phyloP scores from a whole-genome alignment of 2,888 invertebrate species.

The Lypha dubia region DNA sequence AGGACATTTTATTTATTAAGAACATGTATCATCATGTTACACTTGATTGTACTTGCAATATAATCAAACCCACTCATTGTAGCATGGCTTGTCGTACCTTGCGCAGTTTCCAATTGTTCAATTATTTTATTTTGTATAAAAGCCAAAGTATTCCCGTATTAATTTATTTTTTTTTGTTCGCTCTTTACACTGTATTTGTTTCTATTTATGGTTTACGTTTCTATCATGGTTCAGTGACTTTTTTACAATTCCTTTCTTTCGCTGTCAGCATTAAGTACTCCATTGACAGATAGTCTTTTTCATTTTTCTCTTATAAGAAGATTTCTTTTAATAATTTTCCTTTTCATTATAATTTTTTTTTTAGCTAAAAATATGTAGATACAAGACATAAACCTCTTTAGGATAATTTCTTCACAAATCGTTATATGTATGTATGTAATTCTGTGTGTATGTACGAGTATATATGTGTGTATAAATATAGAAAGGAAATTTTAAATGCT shows the following conservation, averaged over 20 bases:
- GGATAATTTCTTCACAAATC: slow-evolving; percentile 19
- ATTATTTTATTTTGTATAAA: too few species aligned
- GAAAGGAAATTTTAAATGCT: slow-evolving; percentile 7
- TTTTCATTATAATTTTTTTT: background rate
- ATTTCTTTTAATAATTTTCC: slow-evolving; percentile 1
- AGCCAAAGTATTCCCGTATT: too few species aligned
- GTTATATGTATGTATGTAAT: background rate
- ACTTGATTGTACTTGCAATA: too few species aligned
- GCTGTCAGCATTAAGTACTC: slow-evolving; percentile 4
- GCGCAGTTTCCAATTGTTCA: too few species aligned
- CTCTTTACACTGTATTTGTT: background rate
- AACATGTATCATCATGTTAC: too few species aligned
- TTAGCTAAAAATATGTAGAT: background rate
- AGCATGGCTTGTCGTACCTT: too few species aligned
- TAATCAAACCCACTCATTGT: too few species aligned
- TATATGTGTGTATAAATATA: too few species aligned
- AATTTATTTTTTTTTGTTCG: too few species aligned
- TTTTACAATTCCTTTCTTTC: slow-evolving; percentile 26
- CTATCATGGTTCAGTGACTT: slow-evolving; percentile 46
- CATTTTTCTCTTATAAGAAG: background rate
- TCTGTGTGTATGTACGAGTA: too few species aligned
- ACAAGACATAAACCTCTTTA: slow-evolving; percentile 15
- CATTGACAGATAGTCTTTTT: slow-evolving; percentile 29
- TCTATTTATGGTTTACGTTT: background rate
- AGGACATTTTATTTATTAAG: too few species aligned